These are phyloP conservation scores for Geophilus truncorum DNA, from an alignment of 2,888 invertebrate genomes.

Conservation along the genomic window DNA sequence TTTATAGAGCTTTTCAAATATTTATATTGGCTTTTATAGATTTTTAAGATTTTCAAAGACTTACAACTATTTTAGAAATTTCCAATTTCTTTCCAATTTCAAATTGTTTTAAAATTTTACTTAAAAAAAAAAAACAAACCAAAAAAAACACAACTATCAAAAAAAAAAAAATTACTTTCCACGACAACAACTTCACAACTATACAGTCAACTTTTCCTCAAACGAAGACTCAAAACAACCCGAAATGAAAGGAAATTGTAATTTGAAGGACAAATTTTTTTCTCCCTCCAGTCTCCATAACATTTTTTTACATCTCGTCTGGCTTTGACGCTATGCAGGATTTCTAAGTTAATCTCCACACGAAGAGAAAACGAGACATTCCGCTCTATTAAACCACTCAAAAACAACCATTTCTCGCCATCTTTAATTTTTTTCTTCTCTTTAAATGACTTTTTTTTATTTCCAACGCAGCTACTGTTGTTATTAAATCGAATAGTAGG, in stretches of 20 bases:
- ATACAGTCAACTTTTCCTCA: background rate
- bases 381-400: background rate
- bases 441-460: background rate
- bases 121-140: too few relatives aligned
- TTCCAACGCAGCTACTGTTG: background rate
- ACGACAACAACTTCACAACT: background rate
- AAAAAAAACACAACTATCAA: too few relatives aligned
- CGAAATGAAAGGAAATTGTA: background rate
- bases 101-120: too few relatives aligned
- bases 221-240: background rate
- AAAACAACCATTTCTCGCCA: background rate
- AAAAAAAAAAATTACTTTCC: background rate
- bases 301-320: background rate
- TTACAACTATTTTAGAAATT: too few relatives aligned
- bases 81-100: too few relatives aligned
- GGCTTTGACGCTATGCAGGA: background rate
- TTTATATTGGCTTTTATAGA: too few relatives aligned
- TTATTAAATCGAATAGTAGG: background rate
- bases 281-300: too few relatives aligned
- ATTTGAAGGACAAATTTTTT: background rate
- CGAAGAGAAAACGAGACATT: background rate
- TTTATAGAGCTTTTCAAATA: too few relatives aligned
- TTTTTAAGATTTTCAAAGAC: too few relatives aligned
- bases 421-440: background rate
- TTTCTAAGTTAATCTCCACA: background rate